Evolutionary conservation across 2,113 vertebrate species (phyloP).

Genomic region (Sphaerodactylus townsendi): DNA sequence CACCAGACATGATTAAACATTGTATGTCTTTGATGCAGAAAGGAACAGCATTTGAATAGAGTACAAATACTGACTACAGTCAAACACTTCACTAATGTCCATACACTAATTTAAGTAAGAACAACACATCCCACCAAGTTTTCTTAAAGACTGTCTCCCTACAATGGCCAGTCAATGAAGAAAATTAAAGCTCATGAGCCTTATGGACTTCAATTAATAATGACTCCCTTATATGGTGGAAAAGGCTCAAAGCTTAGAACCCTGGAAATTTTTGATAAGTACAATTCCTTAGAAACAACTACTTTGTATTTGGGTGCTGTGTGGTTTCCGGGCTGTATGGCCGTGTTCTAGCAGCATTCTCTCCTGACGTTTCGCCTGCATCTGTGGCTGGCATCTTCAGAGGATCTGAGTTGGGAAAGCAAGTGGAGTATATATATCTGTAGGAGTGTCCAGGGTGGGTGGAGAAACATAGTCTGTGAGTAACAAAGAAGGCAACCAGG

Average conservation of each 20-base stretch:
- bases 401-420: too few species aligned
- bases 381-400: too few species aligned
- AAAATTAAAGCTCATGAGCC: conserved; percentile 8
- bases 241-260: not conserved
- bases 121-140: conserved; percentile 25
- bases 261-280: not conserved
- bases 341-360: too few species aligned
- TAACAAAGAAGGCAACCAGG: too few species aligned
- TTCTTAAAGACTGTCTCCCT: not conserved
- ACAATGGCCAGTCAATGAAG: not conserved
- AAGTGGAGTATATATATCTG: too few species aligned
- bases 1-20: conserved; percentile 20
- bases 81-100: conserved; percentile 34
- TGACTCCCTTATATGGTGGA: not conserved
- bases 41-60: not conserved
- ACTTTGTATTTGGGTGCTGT: too few species aligned
- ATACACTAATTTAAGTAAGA: conserved; percentile 37
- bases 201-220: not conserved
- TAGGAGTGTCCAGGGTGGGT: too few species aligned
- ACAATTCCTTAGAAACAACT: not conserved
- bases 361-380: too few species aligned
- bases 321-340: too few species aligned
- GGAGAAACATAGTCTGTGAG: too few species aligned
- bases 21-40: conserved; percentile 22
- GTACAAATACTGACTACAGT: conserved; percentile 10